These are phyloP conservation scores for Aphrophora alni DNA, from an alignment of 2,888 invertebrate species.

Conservation along the genomic window DNA sequence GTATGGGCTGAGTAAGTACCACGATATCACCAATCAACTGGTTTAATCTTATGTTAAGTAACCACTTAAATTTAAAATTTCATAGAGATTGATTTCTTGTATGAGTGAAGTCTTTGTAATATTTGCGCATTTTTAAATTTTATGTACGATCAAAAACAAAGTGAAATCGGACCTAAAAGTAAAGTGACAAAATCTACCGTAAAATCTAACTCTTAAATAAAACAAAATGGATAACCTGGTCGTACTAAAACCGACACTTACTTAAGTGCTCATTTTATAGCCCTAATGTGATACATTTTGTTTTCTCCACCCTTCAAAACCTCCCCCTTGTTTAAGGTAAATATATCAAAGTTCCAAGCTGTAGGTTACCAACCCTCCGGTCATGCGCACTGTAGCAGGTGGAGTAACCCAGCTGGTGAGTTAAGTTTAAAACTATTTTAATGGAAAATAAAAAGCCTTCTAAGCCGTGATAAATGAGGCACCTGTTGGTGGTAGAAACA, in stretches of 20 bases:
- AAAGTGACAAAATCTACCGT: too few relatives aligned
- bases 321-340: background rate
- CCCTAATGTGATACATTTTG: background rate
- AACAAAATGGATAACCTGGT: background rate
- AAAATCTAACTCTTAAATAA: background rate
- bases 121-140: too few relatives aligned
- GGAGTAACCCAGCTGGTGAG: background rate
- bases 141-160: too few relatives aligned
- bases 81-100: too few relatives aligned
- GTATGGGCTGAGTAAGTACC: too few relatives aligned
- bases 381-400: background rate
- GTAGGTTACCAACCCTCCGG: background rate
- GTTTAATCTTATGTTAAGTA: too few relatives aligned
- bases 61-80: too few relatives aligned
- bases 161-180: too few relatives aligned
- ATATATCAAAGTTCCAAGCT: background rate
- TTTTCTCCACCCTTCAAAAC: background rate
- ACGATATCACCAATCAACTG: too few relatives aligned
- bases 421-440: background rate
- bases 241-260: background rate
- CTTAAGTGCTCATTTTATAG: background rate
- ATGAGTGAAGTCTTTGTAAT: too few relatives aligned
- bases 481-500: background rate
- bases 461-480: background rate
- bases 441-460: background rate